Base-by-base conservation (phyloP, 2,888 invertebrate species). In the Perizoma affinitatum region DNA sequence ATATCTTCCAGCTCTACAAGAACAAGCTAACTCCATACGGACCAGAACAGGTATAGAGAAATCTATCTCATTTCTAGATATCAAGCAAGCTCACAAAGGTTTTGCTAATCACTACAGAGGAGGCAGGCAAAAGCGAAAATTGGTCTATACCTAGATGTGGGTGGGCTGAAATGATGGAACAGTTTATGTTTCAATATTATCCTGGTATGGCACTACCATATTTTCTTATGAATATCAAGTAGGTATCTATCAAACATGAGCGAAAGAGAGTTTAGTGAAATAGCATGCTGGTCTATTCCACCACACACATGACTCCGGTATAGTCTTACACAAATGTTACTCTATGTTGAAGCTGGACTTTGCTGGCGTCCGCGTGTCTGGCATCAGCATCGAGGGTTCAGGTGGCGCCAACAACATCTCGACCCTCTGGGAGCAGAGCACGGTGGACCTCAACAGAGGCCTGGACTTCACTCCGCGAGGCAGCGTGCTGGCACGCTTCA, bases 391-490 rank as follows among this genome's bases (percentile, higher is more conserved):
- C 7, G 82, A 90, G 45, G 85, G 93, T 0, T 73, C 87, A 9
- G 93, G 93, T 0, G 93, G 94, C 0, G 73, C 78, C 9, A 95
- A 96, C 84, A 81, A 83, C 0, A 67, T 97, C 43, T 85, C 87
- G 62, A 97, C 96, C 0, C 95, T 94, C 86, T 97, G 97, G 97
- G 95, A 96, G 89, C 95, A 96, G 84, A 95, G 96, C 58, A 95
- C 95, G 51, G 93, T 97, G 67, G 96, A 97, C 76, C 82, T 97
- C 42, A 94, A 95, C 0, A 93, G 96, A 0, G 97, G 97, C 0
- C 93, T 97, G 78, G 97, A 97, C 87, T 97, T 97, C 86, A 93
- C 94, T 6, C 96, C 96, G 0, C 92, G 96, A 0, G 97, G 97
- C 49, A 84, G 94, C 46, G 94, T 97, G 41, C 94, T 95, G 49